Conservation (phyloP, 2,113 vertebrate species). For the Xenopus borealis region DNA sequence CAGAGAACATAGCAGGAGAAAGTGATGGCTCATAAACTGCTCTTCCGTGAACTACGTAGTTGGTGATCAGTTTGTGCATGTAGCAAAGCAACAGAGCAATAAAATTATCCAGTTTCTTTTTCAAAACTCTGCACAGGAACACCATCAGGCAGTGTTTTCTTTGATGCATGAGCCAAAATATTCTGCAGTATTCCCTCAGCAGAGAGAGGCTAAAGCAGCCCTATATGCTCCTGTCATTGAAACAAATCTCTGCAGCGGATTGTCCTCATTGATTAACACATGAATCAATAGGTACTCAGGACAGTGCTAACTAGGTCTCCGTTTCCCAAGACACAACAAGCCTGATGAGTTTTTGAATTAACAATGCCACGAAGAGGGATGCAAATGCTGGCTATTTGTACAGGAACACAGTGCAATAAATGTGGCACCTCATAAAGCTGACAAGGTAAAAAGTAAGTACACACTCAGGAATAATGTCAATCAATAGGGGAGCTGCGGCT, state of each 20-base stretch:
- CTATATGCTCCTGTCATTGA: conserved; percentile 59
- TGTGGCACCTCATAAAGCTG: conserved; percentile 40
- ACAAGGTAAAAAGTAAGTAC: conserved; percentile 20
- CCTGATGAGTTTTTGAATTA: conserved; percentile 50
- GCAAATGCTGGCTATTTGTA: conserved; percentile 16
- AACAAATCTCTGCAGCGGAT: conserved; percentile 69
- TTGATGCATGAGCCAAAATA: conserved; percentile 53
- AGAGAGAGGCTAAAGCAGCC: conserved; percentile 53
- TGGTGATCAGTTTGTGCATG: conserved; percentile 53
- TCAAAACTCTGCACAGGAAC: conserved; percentile 49
- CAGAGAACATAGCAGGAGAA: conserved; percentile 68
- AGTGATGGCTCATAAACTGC: conserved; percentile 55
- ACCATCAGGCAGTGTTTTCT: conserved; percentile 51
- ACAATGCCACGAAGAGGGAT: conserved; percentile 46
- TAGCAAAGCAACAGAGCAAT: conserved; percentile 50
- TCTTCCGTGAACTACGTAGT: conserved; percentile 54
- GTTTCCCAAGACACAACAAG: conserved; percentile 29
- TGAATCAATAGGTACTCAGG: conserved; percentile 40
- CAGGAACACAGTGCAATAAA: conserved; percentile 42
- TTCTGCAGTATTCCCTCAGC: conserved; percentile 54
- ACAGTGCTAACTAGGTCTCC: conserved; percentile 50
- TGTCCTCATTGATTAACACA: conserved; percentile 60
- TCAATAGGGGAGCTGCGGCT: conserved; percentile 53
- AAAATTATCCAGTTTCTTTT: conserved; percentile 48
- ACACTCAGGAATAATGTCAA: conserved; percentile 26